Evolutionary conservation across 2,113 vertebrate species (phyloP).

Genomic region (Rhagologus leucostigma): DNA sequence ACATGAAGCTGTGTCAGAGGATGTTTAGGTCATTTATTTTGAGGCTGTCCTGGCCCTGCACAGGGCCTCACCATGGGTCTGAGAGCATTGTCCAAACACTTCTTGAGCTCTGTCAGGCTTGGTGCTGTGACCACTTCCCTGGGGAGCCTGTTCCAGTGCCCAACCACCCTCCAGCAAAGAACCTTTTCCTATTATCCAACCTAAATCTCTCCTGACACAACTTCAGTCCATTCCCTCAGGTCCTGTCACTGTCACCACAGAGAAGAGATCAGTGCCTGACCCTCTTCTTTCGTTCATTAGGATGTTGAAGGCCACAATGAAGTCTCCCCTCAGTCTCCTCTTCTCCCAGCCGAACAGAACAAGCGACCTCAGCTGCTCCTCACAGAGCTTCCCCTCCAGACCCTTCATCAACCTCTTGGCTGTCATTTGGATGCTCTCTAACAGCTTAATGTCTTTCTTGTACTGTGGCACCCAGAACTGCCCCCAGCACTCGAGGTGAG

Average conservation of each 20-base stretch:
- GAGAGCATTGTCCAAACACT: neutral
- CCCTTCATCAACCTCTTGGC: too few species aligned
- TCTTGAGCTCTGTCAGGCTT: neutral
- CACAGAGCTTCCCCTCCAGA: neutral
- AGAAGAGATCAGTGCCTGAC: neutral
- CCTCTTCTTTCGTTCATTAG: neutral
- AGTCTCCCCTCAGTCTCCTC: neutral
- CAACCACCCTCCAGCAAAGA: fast-evolving
- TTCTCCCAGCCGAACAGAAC: neutral
- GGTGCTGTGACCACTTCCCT: neutral
- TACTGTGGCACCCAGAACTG: neutral
- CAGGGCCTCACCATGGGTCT: neutral
- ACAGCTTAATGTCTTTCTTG: neutral
- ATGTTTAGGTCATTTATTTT: neutral
- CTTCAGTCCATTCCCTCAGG: neutral
- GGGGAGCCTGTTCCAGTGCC: neutral
- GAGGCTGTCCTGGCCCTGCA: neutral
- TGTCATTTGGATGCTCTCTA: neutral
- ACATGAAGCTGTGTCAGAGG: neutral
- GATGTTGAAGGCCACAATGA: neutral
- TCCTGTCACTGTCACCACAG: neutral
- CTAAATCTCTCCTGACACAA: neutral
- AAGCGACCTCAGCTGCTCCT: neutral
- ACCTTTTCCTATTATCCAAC: fast-evolving
- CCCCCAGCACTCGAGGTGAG: fast-evolving